Evolutionary conservation across 2,113 vertebrate species (phyloP), one percentile per base, ranked within the genome.

Genomic region (Cairina moschata): DNA sequence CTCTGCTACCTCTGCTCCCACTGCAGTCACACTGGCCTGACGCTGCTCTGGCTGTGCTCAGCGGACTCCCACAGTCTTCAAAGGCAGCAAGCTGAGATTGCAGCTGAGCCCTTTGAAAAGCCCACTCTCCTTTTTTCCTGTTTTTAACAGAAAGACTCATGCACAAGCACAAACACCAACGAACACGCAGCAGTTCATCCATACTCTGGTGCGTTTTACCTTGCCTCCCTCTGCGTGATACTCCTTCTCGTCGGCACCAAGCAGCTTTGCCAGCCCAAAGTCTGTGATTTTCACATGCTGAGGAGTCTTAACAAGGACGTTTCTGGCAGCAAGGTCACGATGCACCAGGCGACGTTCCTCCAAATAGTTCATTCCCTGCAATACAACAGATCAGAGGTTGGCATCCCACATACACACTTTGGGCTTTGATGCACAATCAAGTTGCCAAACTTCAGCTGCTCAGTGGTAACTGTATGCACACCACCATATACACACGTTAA

Each of bases 281-380:
- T 99, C 99, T 0, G 99, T 99, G 97, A 99, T 99, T 96, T 99
- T 99, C 48, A 99, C 98, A 0, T 99, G 99, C 25, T 99, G 98
- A 0, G 99, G 99, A 4, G 98, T 98, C 96, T 99, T 99, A 69
- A 99, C 98, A 17, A 99, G 98, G 44, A 99, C 99, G 0, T 99
- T 99, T 85, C 99, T 98, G 44, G 99, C 99, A 3, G 99, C 99
- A 93, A 99, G 97, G 96, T 99, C 99, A 14, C 99, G 98, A 89
- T 99, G 99, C n/a, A 99, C 99, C 96, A 99, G 95, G 79, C 98
- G 98, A 20, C 98, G 98, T 52, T 99, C 99, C 89, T 99, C 99
- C 93, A 99, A 97, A 65, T 99, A 99, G 96, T 97, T 99, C 99
- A 99, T 99, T 9, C 99, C 99, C 99, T 99, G 91, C 88, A 96